phyloP scores from a whole-genome alignment of 2,797 vertebrate genomes.

The Calcarius lapponicus region DNA sequence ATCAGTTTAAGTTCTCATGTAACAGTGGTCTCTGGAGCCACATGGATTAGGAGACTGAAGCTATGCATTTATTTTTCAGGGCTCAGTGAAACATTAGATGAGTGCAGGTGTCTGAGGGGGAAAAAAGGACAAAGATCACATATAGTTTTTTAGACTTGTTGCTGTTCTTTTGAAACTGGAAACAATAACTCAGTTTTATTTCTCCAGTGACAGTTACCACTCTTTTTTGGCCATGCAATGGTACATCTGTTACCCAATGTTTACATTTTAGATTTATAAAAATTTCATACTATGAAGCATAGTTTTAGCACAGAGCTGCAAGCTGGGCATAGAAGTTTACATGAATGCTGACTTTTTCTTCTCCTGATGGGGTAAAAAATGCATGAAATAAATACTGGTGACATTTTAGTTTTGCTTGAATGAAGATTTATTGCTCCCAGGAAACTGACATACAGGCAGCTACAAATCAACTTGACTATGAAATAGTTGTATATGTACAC shows the following conservation, averaged over 20 bases:
- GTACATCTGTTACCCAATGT: constrained; percentile 81
- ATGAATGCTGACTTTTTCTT: constrained; percentile 56
- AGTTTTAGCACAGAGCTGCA: constrained; percentile 36
- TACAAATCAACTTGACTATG: constrained; percentile 90
- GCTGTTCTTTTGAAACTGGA: constrained; percentile 87
- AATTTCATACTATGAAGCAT: constrained; percentile 54
- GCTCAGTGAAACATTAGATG: constrained; percentile 93
- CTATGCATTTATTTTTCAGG: constrained; percentile 97
- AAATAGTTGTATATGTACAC: constrained; percentile 81
- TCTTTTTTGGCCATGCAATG: constrained; percentile 81
- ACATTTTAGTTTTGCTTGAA: constrained; percentile 75
- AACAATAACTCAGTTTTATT: constrained; percentile 91
- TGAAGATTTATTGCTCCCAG: constrained; percentile 88
- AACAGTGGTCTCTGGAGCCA: constrained; percentile 95
- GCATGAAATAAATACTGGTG: constrained; percentile 72
- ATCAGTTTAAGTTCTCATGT: constrained; percentile 93
- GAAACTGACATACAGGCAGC: constrained; percentile 85
- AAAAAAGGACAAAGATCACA: constrained; percentile 79
- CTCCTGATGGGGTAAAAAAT: constrained; percentile 67
- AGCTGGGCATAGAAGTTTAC: constrained; percentile 51
- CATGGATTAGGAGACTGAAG: constrained; percentile 99
- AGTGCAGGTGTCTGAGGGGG: constrained; percentile 95
- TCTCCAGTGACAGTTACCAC: constrained; percentile 84
- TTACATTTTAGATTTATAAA: constrained; percentile 78
- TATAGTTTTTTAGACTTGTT: constrained; percentile 81